These are phyloP conservation scores for Batillaria attramentaria DNA, from an alignment of 1,140 invertebrate species.

Conservation along the genomic window DNA sequence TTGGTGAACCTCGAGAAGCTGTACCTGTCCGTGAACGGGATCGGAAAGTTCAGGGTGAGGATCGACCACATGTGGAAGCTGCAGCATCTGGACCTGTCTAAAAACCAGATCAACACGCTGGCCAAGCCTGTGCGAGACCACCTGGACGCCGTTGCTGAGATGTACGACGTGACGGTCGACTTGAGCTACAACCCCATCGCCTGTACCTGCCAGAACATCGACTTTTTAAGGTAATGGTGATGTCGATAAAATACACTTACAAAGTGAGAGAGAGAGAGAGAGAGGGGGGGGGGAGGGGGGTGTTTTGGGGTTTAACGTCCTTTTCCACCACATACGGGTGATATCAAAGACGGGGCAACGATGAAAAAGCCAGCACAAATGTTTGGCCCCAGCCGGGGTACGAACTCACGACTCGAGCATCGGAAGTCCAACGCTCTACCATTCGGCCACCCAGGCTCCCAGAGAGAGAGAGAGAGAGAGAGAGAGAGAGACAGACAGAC, in stretches of 20 bases:
- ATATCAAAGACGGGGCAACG: no score
- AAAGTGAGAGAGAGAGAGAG: no score
- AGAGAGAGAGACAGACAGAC: background rate
- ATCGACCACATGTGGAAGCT: slow-evolving; percentile 36
- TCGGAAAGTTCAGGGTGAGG: slow-evolving; percentile 26
- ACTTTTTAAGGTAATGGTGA: slow-evolving; percentile 37
- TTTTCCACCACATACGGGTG: no score
- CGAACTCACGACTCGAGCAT: no score
- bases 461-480: no score
- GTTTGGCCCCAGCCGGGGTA: no score
- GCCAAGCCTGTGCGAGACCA: background rate
- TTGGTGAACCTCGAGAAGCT: slow-evolving; percentile 33
- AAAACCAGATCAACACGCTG: slow-evolving; percentile 30
- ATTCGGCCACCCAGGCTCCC: no score
- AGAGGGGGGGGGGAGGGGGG: no score
- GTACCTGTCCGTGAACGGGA: slow-evolving; percentile 34
- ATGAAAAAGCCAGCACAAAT: no score
- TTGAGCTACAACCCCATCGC: slow-evolving; percentile 36
- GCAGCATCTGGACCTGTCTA: slow-evolving; percentile 32
- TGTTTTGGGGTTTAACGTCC: no score
- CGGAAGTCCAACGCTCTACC: no score
- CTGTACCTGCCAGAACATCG: slow-evolving; percentile 45
- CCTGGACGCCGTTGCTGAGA: background rate
- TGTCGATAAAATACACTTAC: background rate
- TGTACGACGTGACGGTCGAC: slow-evolving; percentile 30